phyloP scores from a whole-genome alignment of 2,113 vertebrate genomes.

The Malaclemys terrapin region DNA sequence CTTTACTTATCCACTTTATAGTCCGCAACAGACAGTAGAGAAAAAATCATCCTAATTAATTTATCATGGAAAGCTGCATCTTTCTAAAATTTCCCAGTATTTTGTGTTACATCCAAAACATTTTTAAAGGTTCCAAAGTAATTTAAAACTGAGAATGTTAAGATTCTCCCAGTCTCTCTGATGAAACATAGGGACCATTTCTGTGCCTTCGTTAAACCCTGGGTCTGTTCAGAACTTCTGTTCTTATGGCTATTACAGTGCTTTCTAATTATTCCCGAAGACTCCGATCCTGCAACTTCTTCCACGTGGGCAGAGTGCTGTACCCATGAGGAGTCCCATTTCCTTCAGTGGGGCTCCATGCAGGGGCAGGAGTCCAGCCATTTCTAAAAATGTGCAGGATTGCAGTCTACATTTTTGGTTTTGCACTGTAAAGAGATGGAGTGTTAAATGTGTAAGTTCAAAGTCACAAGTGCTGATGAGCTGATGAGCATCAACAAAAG shows the following conservation, averaged over 20 bases:
- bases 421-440: no score
- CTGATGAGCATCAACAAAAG: no score
- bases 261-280: background rate
- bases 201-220: background rate
- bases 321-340: background rate
- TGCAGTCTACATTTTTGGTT: no score
- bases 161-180: background rate
- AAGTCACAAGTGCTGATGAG: no score
- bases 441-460: no score
- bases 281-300: background rate
- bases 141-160: background rate
- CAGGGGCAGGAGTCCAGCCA: no score
- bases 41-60: background rate
- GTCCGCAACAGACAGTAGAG: background rate
- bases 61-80: background rate
- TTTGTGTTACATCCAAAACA: background rate
- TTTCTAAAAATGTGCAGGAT: no score
- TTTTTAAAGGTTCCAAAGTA: rapidly evolving
- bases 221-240: background rate
- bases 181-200: background rate
- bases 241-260: background rate
- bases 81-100: background rate
- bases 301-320: background rate
- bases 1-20: slow-evolving; percentile 26
- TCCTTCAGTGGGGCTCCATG: background rate